Evolutionary conservation across 1,140 invertebrate genomes (phyloP), one percentile per base, ranked within the genome.

Genomic region (Ceratitis capitata): DNA sequence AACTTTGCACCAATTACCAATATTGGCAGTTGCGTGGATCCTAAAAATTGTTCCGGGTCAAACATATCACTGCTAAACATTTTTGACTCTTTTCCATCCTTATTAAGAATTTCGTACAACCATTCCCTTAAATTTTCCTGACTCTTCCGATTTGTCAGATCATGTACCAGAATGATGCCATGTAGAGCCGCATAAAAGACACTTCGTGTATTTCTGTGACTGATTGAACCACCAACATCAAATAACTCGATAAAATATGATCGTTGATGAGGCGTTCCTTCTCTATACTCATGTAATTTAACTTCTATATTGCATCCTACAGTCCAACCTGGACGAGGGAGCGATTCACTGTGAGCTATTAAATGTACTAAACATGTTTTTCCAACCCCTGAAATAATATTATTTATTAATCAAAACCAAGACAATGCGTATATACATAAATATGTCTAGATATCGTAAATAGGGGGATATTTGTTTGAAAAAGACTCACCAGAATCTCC

Each of bases 291-390:
- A 90, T 99, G 98, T 32, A 99, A 93, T 94, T 98, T 98, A 0
- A 99, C 97, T 93, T 99, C 98, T 2, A 99, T 95, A 26, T 97
- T 96, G 92, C 98, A 99, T 23, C 98, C 98, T 86, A 99, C 96
- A 0, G 98, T 99, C 96, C 97, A 99, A 84, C 96, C 95, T 7
- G 98, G 97, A 87, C 96, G 97, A 85, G 93, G 93, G 9, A 98
- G 95, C 3, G 96, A 95, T 92, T 98, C 95, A 90, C 96, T 96
- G 88, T 98, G 95, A 83, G 97, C 97, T 88, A 98, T 97, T 82
- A 99, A 93, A 93, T 99, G 97, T 0, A 97, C 97, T 39, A 99
- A 93, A 10, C 97, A 98, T 32, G 98, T 97, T 94, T 99, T 99
- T 19, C 98, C 98, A 87, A 99, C 98, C 87, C 97, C 97, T 96